Evolutionary conservation across 2,797 vertebrate genomes (phyloP).

Genomic region (Enoplosus armatus): DNA sequence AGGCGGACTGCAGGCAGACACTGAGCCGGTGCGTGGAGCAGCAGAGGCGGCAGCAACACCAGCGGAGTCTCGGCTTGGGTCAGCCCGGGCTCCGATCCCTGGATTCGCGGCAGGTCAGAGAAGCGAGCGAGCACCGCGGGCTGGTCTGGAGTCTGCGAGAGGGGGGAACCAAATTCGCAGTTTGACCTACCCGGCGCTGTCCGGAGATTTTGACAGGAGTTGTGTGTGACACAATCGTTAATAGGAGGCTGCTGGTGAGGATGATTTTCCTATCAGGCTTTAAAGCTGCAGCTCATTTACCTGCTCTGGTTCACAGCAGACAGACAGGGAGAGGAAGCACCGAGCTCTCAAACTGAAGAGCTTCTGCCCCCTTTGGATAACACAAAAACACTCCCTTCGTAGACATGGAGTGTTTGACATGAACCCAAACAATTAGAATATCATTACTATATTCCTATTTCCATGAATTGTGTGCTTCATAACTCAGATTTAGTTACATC

Average conservation of each 20-base stretch:
- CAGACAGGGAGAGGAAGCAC: background rate
- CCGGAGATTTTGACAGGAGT: slow-evolving; percentile 10
- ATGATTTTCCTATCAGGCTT: slow-evolving; percentile 19
- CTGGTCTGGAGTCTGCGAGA: slow-evolving; percentile 7
- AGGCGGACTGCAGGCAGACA: slow-evolving; percentile 1
- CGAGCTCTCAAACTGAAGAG: slow-evolving; percentile 11
- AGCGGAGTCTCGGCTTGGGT: background rate
- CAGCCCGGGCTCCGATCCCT: slow-evolving; percentile 39
- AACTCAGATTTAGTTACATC: background rate
- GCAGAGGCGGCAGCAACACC: background rate
- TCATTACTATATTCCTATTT: background rate
- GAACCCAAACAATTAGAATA: background rate
- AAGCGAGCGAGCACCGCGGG: slow-evolving; percentile 6
- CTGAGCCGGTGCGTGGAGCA: slow-evolving; percentile 12
- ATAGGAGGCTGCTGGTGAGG: background rate
- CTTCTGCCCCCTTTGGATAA: slow-evolving; percentile 27
- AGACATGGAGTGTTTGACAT: background rate
- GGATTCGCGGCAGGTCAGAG: slow-evolving; percentile 30
- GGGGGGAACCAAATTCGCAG: background rate
- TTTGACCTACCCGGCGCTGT: slow-evolving; percentile 19
- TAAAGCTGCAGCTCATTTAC: slow-evolving; percentile 29
- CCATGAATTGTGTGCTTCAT: background rate
- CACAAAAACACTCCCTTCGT: background rate
- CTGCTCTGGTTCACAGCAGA: slow-evolving; percentile 10
- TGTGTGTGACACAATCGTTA: background rate